These are phyloP conservation scores for Melanotaenia trifasciata DNA, from an alignment of 2,797 vertebrate species.

Conservation along the genomic window DNA sequence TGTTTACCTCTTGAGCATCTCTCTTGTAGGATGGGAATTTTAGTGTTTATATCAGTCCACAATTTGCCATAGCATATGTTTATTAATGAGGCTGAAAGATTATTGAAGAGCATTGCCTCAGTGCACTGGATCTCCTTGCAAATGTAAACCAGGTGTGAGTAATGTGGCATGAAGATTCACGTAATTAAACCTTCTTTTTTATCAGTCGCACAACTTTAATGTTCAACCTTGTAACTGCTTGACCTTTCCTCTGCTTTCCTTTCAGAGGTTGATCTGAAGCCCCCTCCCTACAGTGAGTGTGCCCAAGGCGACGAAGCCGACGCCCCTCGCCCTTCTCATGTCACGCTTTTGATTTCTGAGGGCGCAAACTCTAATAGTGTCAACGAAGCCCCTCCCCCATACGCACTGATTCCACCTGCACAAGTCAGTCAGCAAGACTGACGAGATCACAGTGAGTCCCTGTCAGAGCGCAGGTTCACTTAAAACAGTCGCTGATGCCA, in stretches of 20 bases:
- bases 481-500: slow-evolving; percentile 61
- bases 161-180: not conserved
- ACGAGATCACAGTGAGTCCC: slow-evolving; percentile 55
- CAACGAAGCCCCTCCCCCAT: slow-evolving; percentile 87
- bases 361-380: slow-evolving; percentile 71
- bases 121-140: not conserved
- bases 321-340: slow-evolving; percentile 41
- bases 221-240: not conserved
- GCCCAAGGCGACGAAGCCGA: slow-evolving; percentile 63
- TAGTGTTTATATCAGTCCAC: not conserved
- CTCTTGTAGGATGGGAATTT: not conserved
- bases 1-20: not conserved
- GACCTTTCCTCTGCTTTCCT: slow-evolving; percentile 3
- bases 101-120: not conserved
- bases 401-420: slow-evolving; percentile 71
- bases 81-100: not conserved
- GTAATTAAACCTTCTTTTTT: not conserved
- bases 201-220: not conserved
- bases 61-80: not conserved
- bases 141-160: not conserved
- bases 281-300: slow-evolving; percentile 88
- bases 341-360: slow-evolving; percentile 73
- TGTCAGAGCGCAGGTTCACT: slow-evolving; percentile 64
- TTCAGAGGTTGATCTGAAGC: slow-evolving; percentile 86
- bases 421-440: slow-evolving; percentile 52